phyloP scores from a whole-genome alignment of 1,140 invertebrate species.

The Brevipalpus yothersi region DNA sequence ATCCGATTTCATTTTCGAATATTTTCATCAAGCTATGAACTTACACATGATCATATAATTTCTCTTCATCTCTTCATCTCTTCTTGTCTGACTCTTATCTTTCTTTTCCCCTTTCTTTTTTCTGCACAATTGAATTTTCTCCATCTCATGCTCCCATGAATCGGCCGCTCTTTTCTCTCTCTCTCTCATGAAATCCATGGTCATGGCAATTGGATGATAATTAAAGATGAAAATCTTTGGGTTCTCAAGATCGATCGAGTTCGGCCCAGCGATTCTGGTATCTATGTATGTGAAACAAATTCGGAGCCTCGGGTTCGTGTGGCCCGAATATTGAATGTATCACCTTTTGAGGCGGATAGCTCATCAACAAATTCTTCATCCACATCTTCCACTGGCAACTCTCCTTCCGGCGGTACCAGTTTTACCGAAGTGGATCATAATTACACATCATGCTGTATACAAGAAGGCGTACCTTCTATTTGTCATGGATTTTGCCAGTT shows the following conservation, averaged over 20 bases:
- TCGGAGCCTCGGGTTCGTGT: conserved; percentile 44
- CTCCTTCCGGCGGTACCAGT: not conserved
- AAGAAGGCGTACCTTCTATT: conserved; percentile 32
- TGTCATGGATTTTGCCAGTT: conserved; percentile 56
- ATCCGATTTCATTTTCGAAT: too few relatives aligned
- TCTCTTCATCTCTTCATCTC: too few relatives aligned
- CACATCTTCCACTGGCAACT: conserved; percentile 7
- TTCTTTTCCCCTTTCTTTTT: too few relatives aligned
- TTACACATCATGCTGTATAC: conserved; percentile 34
- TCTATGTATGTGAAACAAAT: conserved; percentile 57
- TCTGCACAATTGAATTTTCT: too few relatives aligned
- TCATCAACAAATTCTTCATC: conserved; percentile 4
- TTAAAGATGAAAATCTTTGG: conserved; percentile 47
- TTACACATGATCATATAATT: too few relatives aligned
- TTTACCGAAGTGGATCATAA: conserved; percentile 2
- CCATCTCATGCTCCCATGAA: too few relatives aligned
- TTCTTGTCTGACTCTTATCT: too few relatives aligned
- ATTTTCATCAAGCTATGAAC: too few relatives aligned
- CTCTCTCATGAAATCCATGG: too few relatives aligned
- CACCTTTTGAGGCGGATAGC: conserved; percentile 1
- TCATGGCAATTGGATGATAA: not conserved
- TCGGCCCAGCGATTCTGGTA: conserved; percentile 37
- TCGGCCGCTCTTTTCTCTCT: too few relatives aligned
- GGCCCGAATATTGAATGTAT: conserved; percentile 39
- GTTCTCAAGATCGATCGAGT: conserved; percentile 45